Base-by-base conservation (phyloP, 2,797 vertebrate species). In the Acestrorhynchus altus region DNA sequence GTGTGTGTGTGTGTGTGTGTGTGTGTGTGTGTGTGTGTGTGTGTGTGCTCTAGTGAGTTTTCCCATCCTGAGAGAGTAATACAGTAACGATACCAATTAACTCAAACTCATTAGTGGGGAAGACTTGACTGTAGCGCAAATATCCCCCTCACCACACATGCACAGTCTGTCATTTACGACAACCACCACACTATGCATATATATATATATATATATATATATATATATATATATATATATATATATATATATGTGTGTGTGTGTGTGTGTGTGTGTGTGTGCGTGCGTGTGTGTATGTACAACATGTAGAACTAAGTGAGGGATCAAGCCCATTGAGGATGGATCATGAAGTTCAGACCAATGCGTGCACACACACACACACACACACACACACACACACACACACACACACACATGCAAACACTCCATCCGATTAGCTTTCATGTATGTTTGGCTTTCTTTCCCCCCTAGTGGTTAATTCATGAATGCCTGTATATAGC, bases 31-130 rank as follows among this genome's bases (percentile, higher is more conserved):
- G 87, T 90, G 39, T 66, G 39, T 22, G 16, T 63, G 47, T 49
- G 51, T 40, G 51, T 59, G 20, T 40, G 51, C 64, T 89, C 72
- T 88, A 90, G 87, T 91, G 89, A 92, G 84, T 90, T 89, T 91
- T 89, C 88, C 89, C 90, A 92, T 86, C 89, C 91, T 88, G 54
- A 84, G 90, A 92, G 92, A 94, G 92, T 35, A 35, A 35, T 92
- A 92, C 87, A 89, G 90, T 91, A 92, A 93, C 91, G 87, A 92
- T 93, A 92, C 92, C 92, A 94, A 94, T 93, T 94, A 94, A 90
- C 89, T 90, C 89, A 87, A 90, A 92, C 92, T 94, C 92, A 93
- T 94, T 94, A 94, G 89, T 89, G 81, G 81, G 80, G 74, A 72
- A 90, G 90, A 92, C 88, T 92, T 89, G 80, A 90, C 86, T 76